Percentiles rank a stretch among this genome's conserved stretches.
Conservation (phyloP, 2,888 invertebrate genomes). For the Dysmachus trigonus region DNA sequence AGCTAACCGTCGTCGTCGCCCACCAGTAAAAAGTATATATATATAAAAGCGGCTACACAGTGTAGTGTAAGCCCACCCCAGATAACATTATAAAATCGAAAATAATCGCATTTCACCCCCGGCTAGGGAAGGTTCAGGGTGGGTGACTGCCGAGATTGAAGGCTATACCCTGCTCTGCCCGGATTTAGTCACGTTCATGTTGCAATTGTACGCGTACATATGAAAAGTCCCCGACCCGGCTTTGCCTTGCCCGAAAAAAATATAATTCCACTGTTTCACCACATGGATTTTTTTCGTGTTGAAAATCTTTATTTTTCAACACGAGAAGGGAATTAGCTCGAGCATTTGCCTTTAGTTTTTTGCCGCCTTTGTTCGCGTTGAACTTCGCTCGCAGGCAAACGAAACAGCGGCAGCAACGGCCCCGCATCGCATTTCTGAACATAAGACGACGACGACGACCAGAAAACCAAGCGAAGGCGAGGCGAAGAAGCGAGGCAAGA, state of each 20-base stretch:
- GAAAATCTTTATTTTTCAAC: background rate
- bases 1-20: background rate
- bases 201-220: background rate
- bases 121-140: background rate
- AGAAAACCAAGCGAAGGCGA: background rate
- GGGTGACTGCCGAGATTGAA: background rate
- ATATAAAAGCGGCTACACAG: too few relatives aligned
- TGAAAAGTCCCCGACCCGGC: background rate
- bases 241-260: background rate
- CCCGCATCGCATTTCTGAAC: background rate
- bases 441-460: background rate
- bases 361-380: background rate
- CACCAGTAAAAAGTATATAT: background rate
- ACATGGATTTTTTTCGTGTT: background rate
- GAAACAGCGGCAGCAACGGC: too few relatives aligned
- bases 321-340: background rate
- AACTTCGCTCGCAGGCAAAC: background rate
- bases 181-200: background rate
- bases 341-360: background rate
- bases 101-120: constrained; percentile 15
- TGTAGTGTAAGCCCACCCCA: background rate
- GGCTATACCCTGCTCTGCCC: too few relatives aligned
- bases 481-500: background rate
- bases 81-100: constrained; percentile 29
- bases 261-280: background rate